These are phyloP conservation scores for Corythaixoides concolor DNA, from an alignment of 2,113 vertebrate genomes.

Conservation along the genomic window DNA sequence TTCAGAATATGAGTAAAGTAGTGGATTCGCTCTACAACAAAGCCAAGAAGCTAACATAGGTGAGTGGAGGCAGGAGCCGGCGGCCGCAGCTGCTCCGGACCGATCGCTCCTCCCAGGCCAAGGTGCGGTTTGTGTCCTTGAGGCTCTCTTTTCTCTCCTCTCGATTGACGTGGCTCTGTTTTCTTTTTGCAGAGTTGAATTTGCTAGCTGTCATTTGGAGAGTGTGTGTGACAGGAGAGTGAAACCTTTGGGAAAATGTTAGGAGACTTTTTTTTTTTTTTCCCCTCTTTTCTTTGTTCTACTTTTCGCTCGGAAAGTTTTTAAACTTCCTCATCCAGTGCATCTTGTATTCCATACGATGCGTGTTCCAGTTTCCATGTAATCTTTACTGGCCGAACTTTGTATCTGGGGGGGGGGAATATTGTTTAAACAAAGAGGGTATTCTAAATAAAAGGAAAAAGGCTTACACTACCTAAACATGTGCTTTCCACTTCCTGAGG, in stretches of 20 bases:
- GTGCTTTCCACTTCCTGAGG: slow-evolving; percentile 83
- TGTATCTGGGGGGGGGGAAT: slow-evolving; percentile 88
- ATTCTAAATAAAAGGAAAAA: slow-evolving; percentile 84
- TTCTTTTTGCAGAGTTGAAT: slow-evolving; percentile 83
- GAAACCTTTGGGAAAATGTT: slow-evolving; percentile 90
- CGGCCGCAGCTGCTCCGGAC: background rate
- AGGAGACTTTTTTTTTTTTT: slow-evolving; percentile 76
- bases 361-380: slow-evolving; percentile 89
- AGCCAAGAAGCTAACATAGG: slow-evolving; percentile 99
- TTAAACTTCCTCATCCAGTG: slow-evolving; percentile 88
- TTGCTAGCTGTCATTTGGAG: slow-evolving; percentile 84
- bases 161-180: slow-evolving; percentile 70
- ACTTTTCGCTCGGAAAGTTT: slow-evolving; percentile 87
- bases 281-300: slow-evolving; percentile 72
- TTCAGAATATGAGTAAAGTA: slow-evolving; percentile 99
- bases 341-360: slow-evolving; percentile 80
- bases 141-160: background rate
- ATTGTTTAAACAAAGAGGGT: slow-evolving; percentile 87
- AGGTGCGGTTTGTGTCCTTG: background rate
- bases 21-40: slow-evolving; percentile 99
- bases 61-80: slow-evolving; percentile 60
- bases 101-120: background rate
- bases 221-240: slow-evolving; percentile 93
- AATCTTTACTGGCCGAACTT: slow-evolving; percentile 90
- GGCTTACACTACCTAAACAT: slow-evolving; percentile 82